These are phyloP conservation scores for Marisa cornuarietis DNA, from an alignment of 1,140 invertebrate species.

Conservation along the genomic window DNA sequence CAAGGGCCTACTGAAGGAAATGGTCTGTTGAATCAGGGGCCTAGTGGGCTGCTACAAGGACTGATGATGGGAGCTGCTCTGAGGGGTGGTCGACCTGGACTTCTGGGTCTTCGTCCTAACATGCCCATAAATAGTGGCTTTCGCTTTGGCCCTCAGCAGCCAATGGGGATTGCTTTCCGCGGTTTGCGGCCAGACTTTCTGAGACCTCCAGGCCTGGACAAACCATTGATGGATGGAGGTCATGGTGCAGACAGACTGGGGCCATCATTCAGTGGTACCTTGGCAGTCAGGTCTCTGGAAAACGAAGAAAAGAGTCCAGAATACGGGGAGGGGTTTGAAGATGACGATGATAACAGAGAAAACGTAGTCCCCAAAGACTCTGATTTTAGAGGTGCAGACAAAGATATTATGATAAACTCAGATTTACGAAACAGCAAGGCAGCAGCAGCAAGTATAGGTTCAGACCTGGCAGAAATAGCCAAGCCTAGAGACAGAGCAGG, in stretches of 20 bases:
- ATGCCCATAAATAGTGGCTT: conserved; percentile 11
- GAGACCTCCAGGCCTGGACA: background rate
- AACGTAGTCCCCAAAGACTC: too few relatives aligned
- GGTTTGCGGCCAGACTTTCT: conserved; percentile 16
- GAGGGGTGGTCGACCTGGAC: conserved; percentile 13
- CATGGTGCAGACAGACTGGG: background rate
- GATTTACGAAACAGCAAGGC: background rate
- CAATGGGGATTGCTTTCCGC: conserved; percentile 4
- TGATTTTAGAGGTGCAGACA: too few relatives aligned
- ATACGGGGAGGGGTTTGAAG: background rate
- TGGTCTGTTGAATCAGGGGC: background rate
- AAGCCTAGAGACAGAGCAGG: conserved; percentile 25
- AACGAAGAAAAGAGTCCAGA: background rate
- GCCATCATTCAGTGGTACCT: background rate
- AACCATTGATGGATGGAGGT: background rate
- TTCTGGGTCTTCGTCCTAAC: conserved; percentile 17
- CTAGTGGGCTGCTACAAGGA: background rate
- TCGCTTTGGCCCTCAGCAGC: conserved; percentile 4
- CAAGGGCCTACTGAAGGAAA: background rate
- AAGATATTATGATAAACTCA: background rate
- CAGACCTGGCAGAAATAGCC: conserved; percentile 6
- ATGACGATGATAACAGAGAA: background rate
- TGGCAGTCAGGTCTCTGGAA: too few relatives aligned
- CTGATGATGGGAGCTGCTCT: conserved; percentile 20
- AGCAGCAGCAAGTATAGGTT: conserved; percentile 1